These are phyloP conservation scores for Tachysurus vachellii DNA, from an alignment of 2,113 vertebrate genomes.

Conservation along the genomic window DNA sequence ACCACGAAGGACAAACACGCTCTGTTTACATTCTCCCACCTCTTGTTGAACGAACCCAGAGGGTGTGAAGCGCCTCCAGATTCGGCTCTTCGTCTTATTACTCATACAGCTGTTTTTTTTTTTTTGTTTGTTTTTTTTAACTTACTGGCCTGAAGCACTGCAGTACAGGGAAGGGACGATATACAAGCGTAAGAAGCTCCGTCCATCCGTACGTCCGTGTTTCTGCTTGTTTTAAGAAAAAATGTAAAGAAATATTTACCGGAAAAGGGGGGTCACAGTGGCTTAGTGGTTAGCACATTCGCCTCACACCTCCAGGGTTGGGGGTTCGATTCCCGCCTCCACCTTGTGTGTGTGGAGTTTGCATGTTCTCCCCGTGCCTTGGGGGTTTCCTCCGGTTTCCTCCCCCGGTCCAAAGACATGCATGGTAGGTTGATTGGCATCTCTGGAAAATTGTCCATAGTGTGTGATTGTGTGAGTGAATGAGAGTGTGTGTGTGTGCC, in stretches of 20 bases:
- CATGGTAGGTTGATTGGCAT: too few species aligned
- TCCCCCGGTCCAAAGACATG: too few species aligned
- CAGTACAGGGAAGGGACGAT: background rate
- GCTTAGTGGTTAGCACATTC: too few species aligned
- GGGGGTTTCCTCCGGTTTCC: too few species aligned
- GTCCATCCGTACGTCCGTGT: background rate
- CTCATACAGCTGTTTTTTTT: constrained; percentile 6
- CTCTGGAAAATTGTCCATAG: too few species aligned
- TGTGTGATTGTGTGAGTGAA: too few species aligned
- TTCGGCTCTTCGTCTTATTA: background rate
- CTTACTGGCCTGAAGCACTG: background rate
- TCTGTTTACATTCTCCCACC: constrained; percentile 16
- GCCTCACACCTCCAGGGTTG: too few species aligned
- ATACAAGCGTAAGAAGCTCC: background rate
- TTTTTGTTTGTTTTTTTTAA: background rate
- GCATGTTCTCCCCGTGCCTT: too few species aligned
- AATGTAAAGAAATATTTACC: background rate
- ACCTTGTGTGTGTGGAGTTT: too few species aligned
- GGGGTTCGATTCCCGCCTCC: too few species aligned
- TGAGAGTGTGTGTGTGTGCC: too few species aligned
- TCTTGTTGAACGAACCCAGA: constrained; percentile 7
- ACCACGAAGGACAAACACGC: constrained; percentile 24
- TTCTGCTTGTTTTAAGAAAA: background rate
- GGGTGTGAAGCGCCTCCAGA: constrained; percentile 25
- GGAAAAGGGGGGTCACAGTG: too few species aligned